A percentile compares a stretch with the other conserved stretches of the same genome.
phyloP scores from a whole-genome alignment of 2,888 invertebrate genomes.

The Druceiella hillmani region DNA sequence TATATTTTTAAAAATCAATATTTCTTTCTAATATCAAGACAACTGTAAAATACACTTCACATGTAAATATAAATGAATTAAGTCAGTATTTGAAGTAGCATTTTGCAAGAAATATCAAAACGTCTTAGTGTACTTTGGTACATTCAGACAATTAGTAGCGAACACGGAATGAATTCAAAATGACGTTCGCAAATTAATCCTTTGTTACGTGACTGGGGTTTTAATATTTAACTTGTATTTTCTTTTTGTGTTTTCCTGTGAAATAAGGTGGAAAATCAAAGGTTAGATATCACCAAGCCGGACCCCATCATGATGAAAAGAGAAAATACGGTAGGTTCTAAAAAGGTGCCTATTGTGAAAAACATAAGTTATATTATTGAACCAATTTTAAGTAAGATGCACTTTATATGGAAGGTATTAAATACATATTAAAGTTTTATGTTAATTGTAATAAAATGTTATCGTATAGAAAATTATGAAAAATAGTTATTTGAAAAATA shows the following conservation, averaged over 20 bases:
- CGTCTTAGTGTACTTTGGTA: background rate
- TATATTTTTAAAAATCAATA: no score
- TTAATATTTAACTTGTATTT: no score
- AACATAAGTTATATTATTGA: conserved; percentile 38
- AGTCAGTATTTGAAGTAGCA: no score
- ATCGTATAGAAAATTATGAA: no score
- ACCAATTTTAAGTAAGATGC: conserved; percentile 1
- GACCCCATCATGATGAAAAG: conserved; percentile 45
- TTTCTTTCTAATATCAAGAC: no score
- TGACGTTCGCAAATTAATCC: conserved; percentile 9
- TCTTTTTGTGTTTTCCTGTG: no score
- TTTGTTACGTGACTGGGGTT: no score
- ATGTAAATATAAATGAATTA: no score
- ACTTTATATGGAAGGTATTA: background rate
- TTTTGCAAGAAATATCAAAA: background rate
- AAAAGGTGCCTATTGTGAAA: conserved; percentile 50
- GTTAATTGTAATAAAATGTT: no score
- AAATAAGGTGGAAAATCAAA: conserved; percentile 58
- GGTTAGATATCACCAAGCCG: conserved; percentile 47
- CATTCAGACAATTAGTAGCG: background rate
- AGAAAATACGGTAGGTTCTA: conserved; percentile 53
- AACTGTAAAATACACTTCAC: no score
- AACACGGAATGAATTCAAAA: background rate
- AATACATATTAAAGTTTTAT: background rate
- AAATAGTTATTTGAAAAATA: no score